Percentiles rank a stretch among this genome's conserved stretches.
These are phyloP conservation scores for Parazoanthus swiftii DNA, from an alignment of 92 coral and sea anemone species.

Conservation along the genomic window DNA sequence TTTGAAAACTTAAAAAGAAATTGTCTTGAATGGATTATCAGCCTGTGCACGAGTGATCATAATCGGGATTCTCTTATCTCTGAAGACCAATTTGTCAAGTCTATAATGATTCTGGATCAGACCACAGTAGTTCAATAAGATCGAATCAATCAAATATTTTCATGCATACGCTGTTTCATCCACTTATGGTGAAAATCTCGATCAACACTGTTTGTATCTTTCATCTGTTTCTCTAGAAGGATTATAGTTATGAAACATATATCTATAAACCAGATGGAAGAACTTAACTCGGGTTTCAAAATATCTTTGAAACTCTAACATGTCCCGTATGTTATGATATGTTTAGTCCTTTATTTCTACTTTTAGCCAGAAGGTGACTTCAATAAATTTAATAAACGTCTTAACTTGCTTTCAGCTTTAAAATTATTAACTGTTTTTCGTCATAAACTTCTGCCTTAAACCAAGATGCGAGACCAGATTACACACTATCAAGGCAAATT, in stretches of 20 bases:
- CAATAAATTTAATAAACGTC: not conserved
- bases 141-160: not conserved
- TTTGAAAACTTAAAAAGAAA: not conserved
- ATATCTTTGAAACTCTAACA: not conserved
- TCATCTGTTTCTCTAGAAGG: not conserved
- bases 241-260: not conserved
- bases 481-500: not conserved
- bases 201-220: constrained; percentile 8
- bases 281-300: constrained; percentile 20
- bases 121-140: not conserved
- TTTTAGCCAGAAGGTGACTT: not conserved
- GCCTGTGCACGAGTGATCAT: not conserved
- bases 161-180: not conserved
- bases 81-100: not conserved
- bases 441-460: not conserved
- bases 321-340: not conserved
- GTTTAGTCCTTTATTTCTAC: not conserved
- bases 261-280: constrained; percentile 21
- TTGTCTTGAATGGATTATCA: not conserved
- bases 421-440: not conserved
- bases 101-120: not conserved
- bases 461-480: not conserved
- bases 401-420: not conserved
- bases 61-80: not conserved
- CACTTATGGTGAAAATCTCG: not conserved